phyloP scores from a whole-genome alignment of 2,113 vertebrate genomes.

The Tetrax tetrax region DNA sequence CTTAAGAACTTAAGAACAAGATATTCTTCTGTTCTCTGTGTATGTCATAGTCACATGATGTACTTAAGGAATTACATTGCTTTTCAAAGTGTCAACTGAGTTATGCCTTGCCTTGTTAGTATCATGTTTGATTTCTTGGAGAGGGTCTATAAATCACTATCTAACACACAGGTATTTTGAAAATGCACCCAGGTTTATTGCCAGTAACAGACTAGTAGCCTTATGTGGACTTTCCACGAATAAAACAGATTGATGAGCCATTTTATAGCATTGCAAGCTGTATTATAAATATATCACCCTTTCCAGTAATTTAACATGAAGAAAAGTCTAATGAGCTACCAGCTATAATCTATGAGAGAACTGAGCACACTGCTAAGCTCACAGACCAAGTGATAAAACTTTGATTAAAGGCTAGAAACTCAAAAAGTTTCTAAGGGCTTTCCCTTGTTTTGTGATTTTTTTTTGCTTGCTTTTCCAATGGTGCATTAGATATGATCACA shows the following conservation, averaged over 20 bases:
- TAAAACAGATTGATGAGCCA: slow-evolving; percentile 84
- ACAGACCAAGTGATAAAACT: slow-evolving; percentile 21
- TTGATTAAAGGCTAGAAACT: slow-evolving; percentile 40
- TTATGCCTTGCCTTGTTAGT: slow-evolving; percentile 72
- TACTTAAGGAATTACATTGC: slow-evolving; percentile 52
- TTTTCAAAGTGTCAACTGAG: slow-evolving; percentile 61
- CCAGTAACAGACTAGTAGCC: slow-evolving; percentile 79
- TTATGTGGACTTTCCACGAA: slow-evolving; percentile 79
- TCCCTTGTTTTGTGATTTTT: slow-evolving; percentile 36
- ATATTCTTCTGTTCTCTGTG: neutral
- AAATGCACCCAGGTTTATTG: slow-evolving; percentile 79
- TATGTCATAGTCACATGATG: slow-evolving; percentile 11
- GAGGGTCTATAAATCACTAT: slow-evolving; percentile 73
- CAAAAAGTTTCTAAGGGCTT: neutral
- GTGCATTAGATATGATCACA: neutral
- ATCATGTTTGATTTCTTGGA: slow-evolving; percentile 75
- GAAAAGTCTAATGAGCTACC: slow-evolving; percentile 74
- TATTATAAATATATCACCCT: slow-evolving; percentile 80
- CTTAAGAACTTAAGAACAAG: neutral
- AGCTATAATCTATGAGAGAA: slow-evolving; percentile 40
- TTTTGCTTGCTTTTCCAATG: neutral
- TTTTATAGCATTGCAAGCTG: slow-evolving; percentile 78
- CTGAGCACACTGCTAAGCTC: slow-evolving; percentile 36
- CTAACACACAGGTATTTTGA: slow-evolving; percentile 76
- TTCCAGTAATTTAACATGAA: slow-evolving; percentile 79